These are phyloP conservation scores for Linurgus olivaceus DNA, from an alignment of 2,797 vertebrate genomes.

Conservation along the genomic window DNA sequence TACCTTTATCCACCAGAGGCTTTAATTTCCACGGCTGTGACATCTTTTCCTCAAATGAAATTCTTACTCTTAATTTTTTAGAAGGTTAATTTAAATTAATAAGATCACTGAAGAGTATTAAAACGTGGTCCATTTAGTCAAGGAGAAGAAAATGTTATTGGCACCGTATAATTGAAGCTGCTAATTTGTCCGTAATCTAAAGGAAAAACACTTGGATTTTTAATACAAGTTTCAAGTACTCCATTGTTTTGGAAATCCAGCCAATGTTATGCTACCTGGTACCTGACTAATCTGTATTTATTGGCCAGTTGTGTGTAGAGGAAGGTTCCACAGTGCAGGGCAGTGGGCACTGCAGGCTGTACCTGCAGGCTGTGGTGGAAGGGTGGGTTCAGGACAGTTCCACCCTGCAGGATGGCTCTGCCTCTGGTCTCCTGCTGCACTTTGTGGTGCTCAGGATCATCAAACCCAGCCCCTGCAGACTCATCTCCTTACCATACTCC, in stretches of 20 bases:
- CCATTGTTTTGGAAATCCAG: background rate
- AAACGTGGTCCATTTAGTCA: background rate
- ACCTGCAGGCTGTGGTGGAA: accelerated
- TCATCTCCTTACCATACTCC: background rate
- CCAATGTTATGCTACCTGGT: accelerated
- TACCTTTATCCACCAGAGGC: background rate
- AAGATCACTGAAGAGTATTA: background rate
- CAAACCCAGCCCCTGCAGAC: background rate
- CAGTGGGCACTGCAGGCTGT: background rate
- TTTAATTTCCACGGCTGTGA: background rate
- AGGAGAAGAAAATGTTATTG: background rate
- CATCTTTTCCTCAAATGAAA: background rate
- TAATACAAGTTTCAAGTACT: background rate
- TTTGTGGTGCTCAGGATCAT: background rate
- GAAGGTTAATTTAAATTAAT: background rate
- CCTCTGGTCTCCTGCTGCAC: background rate
- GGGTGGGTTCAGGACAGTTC: accelerated
- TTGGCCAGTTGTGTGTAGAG: too few species aligned
- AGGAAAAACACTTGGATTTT: background rate
- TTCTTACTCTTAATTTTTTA: background rate
- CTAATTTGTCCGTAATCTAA: background rate
- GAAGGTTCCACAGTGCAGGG: background rate
- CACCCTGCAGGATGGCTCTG: background rate
- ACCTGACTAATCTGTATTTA: accelerated
- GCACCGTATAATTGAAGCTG: background rate